phyloP scores from a whole-genome alignment of 2,113 vertebrate species.

The Ifrita kowaldi region DNA sequence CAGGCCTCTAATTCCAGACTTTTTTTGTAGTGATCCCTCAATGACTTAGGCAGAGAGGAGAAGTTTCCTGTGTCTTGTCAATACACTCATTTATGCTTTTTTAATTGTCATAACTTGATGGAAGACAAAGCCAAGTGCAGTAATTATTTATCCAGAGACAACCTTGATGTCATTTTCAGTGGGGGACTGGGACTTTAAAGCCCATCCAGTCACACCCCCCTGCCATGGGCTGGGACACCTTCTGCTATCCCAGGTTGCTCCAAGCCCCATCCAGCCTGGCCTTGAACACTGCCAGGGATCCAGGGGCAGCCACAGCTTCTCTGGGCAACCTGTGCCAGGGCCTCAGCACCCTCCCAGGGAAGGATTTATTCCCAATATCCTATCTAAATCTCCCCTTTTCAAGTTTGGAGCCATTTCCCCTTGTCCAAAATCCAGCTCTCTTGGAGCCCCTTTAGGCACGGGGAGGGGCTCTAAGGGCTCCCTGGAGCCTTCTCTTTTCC shows the following conservation, averaged over 20 bases:
- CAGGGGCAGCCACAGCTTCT: background rate
- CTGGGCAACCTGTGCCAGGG: background rate
- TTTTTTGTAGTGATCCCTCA: background rate
- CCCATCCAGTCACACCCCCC: background rate
- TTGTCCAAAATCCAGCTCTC: background rate
- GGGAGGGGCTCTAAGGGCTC: background rate
- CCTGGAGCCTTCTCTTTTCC: background rate
- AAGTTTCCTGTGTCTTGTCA: background rate
- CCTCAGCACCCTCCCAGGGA: background rate
- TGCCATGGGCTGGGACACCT: background rate
- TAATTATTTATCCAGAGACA: background rate
- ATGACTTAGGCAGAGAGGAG: background rate
- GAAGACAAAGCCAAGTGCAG: background rate
- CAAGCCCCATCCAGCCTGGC: background rate
- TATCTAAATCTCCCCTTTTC: background rate
- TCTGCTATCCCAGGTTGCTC: fast-evolving
- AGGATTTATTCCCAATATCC: background rate
- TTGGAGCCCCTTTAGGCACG: background rate
- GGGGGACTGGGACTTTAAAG: background rate
- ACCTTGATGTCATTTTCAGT: background rate
- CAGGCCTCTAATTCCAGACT: background rate
- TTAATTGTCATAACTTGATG: background rate
- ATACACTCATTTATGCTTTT: background rate
- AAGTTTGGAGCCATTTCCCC: background rate
- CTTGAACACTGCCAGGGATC: background rate